Percentiles rank a stretch among this genome's conserved stretches.
Evolutionary conservation across 64 coral and sea anemone genomes (phyloP).

Genomic region (Montipora sp.): DNA sequence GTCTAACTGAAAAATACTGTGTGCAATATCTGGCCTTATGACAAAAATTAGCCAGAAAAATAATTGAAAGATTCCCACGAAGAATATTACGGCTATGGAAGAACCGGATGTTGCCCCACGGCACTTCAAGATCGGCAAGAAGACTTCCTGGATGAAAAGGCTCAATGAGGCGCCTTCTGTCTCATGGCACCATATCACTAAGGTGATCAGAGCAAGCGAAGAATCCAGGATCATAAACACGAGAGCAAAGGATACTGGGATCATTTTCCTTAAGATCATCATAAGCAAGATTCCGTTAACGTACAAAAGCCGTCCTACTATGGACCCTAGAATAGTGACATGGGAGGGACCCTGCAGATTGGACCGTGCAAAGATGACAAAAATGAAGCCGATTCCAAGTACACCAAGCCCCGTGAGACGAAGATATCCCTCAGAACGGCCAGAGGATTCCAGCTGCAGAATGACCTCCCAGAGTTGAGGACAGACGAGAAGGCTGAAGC

Average conservation of each 20-base stretch:
- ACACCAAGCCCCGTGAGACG: constrained; percentile 55
- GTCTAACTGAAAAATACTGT: constrained; percentile 19
- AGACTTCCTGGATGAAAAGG: constrained; percentile 15
- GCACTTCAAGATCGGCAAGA: neutral
- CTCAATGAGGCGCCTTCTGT: constrained; percentile 21
- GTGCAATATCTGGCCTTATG: constrained; percentile 39
- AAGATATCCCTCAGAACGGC: constrained; percentile 38
- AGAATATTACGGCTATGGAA: constrained; percentile 17
- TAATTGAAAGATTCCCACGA: constrained; percentile 39
- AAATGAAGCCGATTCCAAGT: constrained; percentile 44
- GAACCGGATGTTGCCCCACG: neutral
- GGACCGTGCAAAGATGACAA: constrained; percentile 48
- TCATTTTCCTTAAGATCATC: constrained; percentile 10
- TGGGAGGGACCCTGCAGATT: neutral
- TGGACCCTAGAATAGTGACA: constrained; percentile 33
- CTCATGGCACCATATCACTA: constrained; percentile 55
- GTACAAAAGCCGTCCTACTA: constrained; percentile 10
- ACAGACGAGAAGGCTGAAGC: constrained; percentile 37
- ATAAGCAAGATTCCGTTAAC: constrained; percentile 59
- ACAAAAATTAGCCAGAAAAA: constrained; percentile 48
- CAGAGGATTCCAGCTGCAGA: constrained; percentile 6
- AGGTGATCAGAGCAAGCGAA: constrained; percentile 20
- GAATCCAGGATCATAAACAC: constrained; percentile 61
- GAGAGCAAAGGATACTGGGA: constrained; percentile 52
- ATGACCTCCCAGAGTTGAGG: constrained; percentile 47